Percentiles rank a stretch among this genome's conserved stretches.
These are phyloP conservation scores for Lutjanus argentimaculatus DNA, from an alignment of 2,797 vertebrate genomes.

Conservation along the genomic window DNA sequence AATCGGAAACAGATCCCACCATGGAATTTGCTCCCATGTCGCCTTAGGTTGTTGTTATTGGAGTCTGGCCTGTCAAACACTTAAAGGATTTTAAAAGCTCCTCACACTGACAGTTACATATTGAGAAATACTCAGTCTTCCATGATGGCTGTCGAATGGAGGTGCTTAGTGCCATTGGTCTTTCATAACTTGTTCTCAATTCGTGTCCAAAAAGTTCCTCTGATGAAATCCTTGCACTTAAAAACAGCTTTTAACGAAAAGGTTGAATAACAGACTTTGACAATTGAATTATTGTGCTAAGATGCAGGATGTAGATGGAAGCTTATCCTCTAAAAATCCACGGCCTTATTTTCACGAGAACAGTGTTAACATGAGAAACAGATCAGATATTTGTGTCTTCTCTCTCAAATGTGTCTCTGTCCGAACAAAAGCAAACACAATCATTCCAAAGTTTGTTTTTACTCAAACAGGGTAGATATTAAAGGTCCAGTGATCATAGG, in stretches of 20 bases:
- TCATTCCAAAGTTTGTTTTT: too few species aligned
- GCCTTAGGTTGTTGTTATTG: constrained; percentile 2
- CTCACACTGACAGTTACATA: constrained; percentile 23
- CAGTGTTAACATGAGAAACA: neutral
- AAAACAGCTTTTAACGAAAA: neutral
- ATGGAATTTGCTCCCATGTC: neutral
- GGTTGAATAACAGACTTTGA: constrained; percentile 4
- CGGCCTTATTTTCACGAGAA: neutral
- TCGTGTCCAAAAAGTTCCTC: neutral
- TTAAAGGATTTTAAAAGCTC: constrained; percentile 17
- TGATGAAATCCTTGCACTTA: neutral
- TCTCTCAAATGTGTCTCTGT: neutral
- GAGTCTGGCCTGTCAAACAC: constrained; percentile 18
- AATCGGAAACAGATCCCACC: neutral
- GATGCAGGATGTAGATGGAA: constrained; percentile 26
- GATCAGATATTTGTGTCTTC: neutral
- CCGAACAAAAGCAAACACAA: neutral
- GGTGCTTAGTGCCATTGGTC: neutral
- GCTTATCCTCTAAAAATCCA: constrained; percentile 19
- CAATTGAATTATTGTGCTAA: constrained; percentile 10
- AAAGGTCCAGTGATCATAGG: too few species aligned
- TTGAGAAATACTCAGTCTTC: constrained; percentile 40
- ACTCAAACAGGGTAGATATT: too few species aligned
- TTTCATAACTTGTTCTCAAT: constrained; percentile 20
- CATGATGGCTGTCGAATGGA: constrained; percentile 35